Base-by-base conservation (phyloP, 37 sponge, comb jelly and placozoan genomes). In the Beroe forskalii region DNA sequence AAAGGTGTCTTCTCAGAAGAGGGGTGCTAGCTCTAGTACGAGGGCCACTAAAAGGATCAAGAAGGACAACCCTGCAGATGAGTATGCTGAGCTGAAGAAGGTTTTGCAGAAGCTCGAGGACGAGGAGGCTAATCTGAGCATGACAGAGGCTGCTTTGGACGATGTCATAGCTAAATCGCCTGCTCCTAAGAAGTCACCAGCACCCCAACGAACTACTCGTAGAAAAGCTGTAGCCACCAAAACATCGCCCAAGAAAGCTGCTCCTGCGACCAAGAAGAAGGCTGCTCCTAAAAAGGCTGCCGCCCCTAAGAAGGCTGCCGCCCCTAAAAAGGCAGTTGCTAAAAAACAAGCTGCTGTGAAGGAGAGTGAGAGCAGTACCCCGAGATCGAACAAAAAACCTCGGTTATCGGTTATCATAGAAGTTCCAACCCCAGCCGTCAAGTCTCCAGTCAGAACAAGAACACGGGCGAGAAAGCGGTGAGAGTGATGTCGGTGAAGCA, bases 131-230 rank as follows among this genome's bases (percentile, higher is more conserved):
- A 80, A 80, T 22, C 55, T 44, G 43, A 80, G 40, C 55, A 41
- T 80, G 86, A 38, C 20, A 32, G 72, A 69, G 17, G 39, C 39
- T 14, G 32, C 32, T 27, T 36, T 69, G 14, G 72, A 69, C 39
- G 72, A 69, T 17, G 19, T 69, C 19, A 69, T 69, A 19, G 72
- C 72, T 2, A 41, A 80, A 37, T 44, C 44, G 27, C 86, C 86
- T 35, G 86, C 44, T 2, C 55, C 55, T 41, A 38, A 8, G 23
- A 72, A 72, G 40, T 3, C 76, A 8, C 14, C 76, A 8, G 8
- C 40, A 4, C 3, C 14, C 66, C 25, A 22, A n/a, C 25, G 66
- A 6, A 37, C 72, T 36, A 69, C 72, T 17, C 36, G 36, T 35
- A 27, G 38, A 2, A 32, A 32, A 17, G 19, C 19, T 20, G 25